Evolutionary conservation across 2,797 vertebrate species (phyloP).

Genomic region (Labroides dimidiatus): DNA sequence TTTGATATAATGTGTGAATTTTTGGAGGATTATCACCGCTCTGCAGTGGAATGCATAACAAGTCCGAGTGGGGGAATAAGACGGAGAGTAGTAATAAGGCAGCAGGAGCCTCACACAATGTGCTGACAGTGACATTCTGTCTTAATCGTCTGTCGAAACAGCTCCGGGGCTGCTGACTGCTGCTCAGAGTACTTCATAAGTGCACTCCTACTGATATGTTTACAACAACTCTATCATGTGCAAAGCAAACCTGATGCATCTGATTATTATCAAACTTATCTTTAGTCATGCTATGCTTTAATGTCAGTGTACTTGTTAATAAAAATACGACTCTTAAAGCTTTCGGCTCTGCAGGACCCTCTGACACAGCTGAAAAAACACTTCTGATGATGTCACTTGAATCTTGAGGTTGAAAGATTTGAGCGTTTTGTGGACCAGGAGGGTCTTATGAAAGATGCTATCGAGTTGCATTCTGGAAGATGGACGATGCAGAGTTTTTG

Average conservation of each 20-base stretch:
- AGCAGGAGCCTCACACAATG: slow-evolving; percentile 24
- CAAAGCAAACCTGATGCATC: not conserved
- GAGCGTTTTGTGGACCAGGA: not conserved
- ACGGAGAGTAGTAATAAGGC: not conserved
- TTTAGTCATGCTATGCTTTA: not conserved
- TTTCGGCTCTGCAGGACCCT: not conserved
- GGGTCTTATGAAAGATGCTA: not conserved
- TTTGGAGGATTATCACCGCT: slow-evolving; percentile 64
- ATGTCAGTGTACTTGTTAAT: not conserved
- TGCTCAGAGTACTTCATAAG: not conserved
- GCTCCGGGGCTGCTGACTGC: slow-evolving; percentile 35
- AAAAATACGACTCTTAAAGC: not conserved
- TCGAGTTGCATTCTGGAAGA: not conserved
- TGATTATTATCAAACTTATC: not conserved
- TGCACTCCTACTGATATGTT: not conserved
- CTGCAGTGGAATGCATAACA: slow-evolving; percentile 60
- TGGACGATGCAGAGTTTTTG: not conserved
- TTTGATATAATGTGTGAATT: slow-evolving; percentile 53
- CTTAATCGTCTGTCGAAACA: slow-evolving; percentile 28
- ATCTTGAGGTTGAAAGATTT: not conserved
- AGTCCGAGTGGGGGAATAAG: slow-evolving; percentile 48
- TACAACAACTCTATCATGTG: not conserved
- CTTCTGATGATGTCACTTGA: not conserved
- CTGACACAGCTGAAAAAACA: not conserved
- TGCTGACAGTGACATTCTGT: slow-evolving; percentile 55